Percentiles rank a stretch among this genome's conserved stretches.
Evolutionary conservation across 2,888 invertebrate genomes (phyloP).

Genomic region (Euproctis similis): DNA sequence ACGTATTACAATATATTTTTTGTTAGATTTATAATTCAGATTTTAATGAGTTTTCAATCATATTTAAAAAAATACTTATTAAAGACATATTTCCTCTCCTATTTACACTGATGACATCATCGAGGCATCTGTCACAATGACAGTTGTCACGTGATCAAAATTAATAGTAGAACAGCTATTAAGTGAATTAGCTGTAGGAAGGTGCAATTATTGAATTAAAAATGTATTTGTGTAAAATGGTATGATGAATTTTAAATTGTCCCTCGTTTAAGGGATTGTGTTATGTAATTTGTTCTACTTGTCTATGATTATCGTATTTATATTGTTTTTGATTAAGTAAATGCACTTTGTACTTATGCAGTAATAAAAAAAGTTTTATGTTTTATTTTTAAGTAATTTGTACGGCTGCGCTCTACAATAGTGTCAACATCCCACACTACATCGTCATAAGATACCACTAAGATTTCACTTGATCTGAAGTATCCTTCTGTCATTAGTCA

Average conservation of each 20-base stretch:
- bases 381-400: background rate
- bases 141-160: conserved; percentile 70
- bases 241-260: conserved; percentile 61
- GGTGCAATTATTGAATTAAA: conserved; percentile 70
- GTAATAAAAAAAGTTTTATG: conserved; percentile 7
- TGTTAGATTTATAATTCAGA: too few relatives aligned
- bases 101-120: conserved; percentile 13
- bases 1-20: too few relatives aligned
- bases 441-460: too few relatives aligned
- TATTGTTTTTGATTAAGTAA: conserved; percentile 22
- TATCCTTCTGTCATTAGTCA: too few relatives aligned
- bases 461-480: too few relatives aligned
- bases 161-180: conserved; percentile 50
- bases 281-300: conserved; percentile 29
- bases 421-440: too few relatives aligned
- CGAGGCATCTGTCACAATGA: conserved; percentile 60
- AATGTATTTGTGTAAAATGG: conserved; percentile 60
- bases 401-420: background rate
- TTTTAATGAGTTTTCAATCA: too few relatives aligned
- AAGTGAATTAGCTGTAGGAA: conserved; percentile 37
- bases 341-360: conserved; percentile 9
- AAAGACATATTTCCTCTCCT: too few relatives aligned
- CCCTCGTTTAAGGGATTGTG: conserved; percentile 35
- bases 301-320: conserved; percentile 22
- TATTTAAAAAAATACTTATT: too few relatives aligned